Base-by-base conservation (phyloP, 2,797 vertebrate genomes). In the Falco naumanni region DNA sequence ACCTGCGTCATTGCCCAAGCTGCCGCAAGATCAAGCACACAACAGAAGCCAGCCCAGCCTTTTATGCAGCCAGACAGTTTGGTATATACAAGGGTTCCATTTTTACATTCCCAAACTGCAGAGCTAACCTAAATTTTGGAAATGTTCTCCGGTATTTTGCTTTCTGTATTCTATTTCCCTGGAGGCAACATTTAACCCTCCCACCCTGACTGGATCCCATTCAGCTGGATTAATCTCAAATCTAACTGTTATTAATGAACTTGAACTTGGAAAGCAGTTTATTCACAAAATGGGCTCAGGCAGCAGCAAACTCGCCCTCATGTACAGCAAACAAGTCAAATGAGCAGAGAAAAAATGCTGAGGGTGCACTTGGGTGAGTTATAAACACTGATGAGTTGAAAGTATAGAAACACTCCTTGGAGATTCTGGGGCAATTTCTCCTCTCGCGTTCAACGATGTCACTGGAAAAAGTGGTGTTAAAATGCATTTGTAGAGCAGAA, bases 161-260 rank as follows among this genome's bases (percentile, higher is more conserved):
- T 80, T 84, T 90, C 65, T 78, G 16, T 78, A 37, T 90, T 96
- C 88, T 77, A 63, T 95, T 89, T 45, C 59, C 26, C 57, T 70
- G 54, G 29, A 53, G 16, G 5, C 29, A 86, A 39, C 47, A 29
- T 94, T 90, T 89, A 83, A 72, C 59, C 21, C 39, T 93, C 31
- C 16, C 29, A 84, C 20, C 26, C 47, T 76, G 39, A 84, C 65
- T 90, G 69, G 54, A 86, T 87, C 63, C 69, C 57, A 54, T 86
- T 91, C 84, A 90, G 28, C 65, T 86, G 53, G 48, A 82, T 81
- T 95, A 93, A 84, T 89, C 43, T 77, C 77, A 86, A 80, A 70
- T 91, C 47, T 94, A 43, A 66, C n/a, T 70, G 22, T 70, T 93
- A 68, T 74, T 82, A 68, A 82, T 90, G 47, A 84, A 79, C 63